These are phyloP conservation scores for Phalacrocorax pelagicus DNA, from an alignment of 2,113 vertebrate genomes.

Conservation along the genomic window DNA sequence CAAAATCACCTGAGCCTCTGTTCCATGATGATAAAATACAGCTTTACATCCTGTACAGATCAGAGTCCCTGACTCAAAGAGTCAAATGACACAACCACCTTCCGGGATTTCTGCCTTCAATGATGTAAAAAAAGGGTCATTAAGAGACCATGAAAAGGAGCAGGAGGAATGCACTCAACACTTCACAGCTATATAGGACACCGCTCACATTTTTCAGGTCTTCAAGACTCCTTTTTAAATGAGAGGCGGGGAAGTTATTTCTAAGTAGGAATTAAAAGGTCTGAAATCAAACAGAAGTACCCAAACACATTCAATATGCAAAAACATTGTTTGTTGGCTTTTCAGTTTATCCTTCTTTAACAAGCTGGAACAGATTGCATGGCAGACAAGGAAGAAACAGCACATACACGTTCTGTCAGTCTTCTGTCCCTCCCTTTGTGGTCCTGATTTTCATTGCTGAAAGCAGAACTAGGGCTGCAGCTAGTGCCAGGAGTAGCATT, in stretches of 20 bases:
- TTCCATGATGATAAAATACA: neutral
- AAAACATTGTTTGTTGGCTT: neutral
- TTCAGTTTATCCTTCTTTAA: constrained; percentile 25
- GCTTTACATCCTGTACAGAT: neutral
- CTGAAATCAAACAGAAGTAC: neutral
- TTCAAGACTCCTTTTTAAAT: neutral
- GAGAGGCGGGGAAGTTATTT: neutral
- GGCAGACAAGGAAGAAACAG: neutral
- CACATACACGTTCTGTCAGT: neutral
- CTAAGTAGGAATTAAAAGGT: neutral
- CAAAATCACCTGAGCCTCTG: neutral
- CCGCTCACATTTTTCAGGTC: neutral
- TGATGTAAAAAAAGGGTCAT: neutral
- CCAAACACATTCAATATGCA: neutral
- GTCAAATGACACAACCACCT: neutral
- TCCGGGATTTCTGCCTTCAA: neutral
- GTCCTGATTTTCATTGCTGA: neutral
- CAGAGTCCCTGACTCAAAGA: neutral
- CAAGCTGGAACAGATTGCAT: neutral
- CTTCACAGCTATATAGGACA: neutral
- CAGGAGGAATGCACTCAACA: neutral
- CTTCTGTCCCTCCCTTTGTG: neutral
- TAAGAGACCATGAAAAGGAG: neutral
- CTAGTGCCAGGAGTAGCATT: neutral
- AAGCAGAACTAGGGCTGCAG: neutral